Conservation (phyloP, 1,140 invertebrate species). For the Colletes latitarsis region DNA sequence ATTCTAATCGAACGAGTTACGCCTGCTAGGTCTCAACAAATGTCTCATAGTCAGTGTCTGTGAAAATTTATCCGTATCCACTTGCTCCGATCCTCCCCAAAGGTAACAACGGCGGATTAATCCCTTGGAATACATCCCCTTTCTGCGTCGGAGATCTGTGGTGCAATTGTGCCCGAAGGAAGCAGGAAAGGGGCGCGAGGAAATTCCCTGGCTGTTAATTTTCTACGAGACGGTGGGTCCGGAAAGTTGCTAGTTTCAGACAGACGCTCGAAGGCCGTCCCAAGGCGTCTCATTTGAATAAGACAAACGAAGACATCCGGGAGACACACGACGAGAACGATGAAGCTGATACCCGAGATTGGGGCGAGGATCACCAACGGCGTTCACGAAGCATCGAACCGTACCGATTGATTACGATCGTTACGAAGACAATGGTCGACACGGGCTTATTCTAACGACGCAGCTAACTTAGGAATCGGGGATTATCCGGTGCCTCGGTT, state of each 20-base stretch:
- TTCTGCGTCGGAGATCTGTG: too few relatives aligned
- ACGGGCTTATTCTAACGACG: slow-evolving; percentile 68
- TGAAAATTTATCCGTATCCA: too few relatives aligned
- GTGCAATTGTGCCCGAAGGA: too few relatives aligned
- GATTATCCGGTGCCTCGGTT: slow-evolving; percentile 61
- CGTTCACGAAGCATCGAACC: slow-evolving; percentile 60
- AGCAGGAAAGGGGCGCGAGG: too few relatives aligned
- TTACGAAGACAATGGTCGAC: slow-evolving; percentile 73
- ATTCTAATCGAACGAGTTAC: too few relatives aligned
- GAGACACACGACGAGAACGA: slow-evolving; percentile 56
- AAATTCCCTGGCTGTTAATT: too few relatives aligned
- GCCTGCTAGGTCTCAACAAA: too few relatives aligned
- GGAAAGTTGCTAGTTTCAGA: background rate
- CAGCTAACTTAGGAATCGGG: slow-evolving; percentile 54
- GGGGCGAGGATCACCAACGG: slow-evolving; percentile 58
- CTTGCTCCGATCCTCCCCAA: too few relatives aligned
- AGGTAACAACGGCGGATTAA: too few relatives aligned
- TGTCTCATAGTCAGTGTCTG: too few relatives aligned
- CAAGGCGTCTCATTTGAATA: slow-evolving; percentile 71
- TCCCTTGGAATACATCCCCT: too few relatives aligned
- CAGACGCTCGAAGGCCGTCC: slow-evolving; percentile 29
- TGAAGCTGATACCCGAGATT: slow-evolving; percentile 59
- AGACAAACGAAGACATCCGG: slow-evolving; percentile 75
- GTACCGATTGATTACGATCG: slow-evolving; percentile 74
- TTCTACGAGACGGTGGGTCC: too few relatives aligned